Percentiles rank a stretch among this genome's conserved stretches.
Evolutionary conservation across 1,140 invertebrate species (phyloP).

Genomic region (Hyphantria cunea): DNA sequence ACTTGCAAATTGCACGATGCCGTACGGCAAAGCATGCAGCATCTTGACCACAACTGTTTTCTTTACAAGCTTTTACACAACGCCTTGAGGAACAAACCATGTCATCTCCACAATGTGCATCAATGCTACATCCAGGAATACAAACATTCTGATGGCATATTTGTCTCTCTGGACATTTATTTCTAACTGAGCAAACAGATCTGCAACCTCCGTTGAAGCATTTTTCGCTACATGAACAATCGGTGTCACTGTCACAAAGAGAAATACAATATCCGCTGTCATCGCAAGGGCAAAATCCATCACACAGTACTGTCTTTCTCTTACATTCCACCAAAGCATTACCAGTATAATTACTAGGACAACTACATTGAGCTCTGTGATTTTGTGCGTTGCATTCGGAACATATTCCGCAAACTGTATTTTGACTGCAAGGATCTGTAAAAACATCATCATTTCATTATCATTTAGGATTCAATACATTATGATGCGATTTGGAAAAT

Average conservation of each 20-base stretch:
- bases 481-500: too few relatives aligned
- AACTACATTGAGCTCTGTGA: conserved; percentile 92
- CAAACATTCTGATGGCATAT: conserved; percentile 81
- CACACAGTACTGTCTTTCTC: conserved; percentile 83
- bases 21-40: conserved; percentile 89
- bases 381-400: conserved; percentile 91
- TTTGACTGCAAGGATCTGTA: conserved; percentile 88
- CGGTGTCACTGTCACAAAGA: conserved; percentile 84
- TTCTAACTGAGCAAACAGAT: conserved; percentile 82
- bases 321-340: conserved; percentile 90
- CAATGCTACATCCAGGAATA: conserved; percentile 88
- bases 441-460: conserved; percentile 31
- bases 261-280: conserved; percentile 89
- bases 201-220: conserved; percentile 85
- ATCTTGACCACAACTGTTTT: conserved; percentile 87
- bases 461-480: too few relatives aligned
- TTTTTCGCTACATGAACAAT: conserved; percentile 90
- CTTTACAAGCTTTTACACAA: conserved; percentile 89
- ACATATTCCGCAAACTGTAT: conserved; percentile 90
- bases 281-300: conserved; percentile 89
- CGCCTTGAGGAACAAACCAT: conserved; percentile 88
- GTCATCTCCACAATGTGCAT: conserved; percentile 90
- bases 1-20: conserved; percentile 91
- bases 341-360: conserved; percentile 90
- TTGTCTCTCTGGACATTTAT: conserved; percentile 80